Percentiles rank a stretch among this genome's conserved stretches.
These are phyloP conservation scores for Felis catus DNA, from an alignment of 2,113 vertebrate species.

Conservation along the genomic window F.catus_Fca126_mat1.0 CM031426.1:28784501-28785000, in stretches of 20 bases:
- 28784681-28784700: neutral
- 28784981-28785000: neutral
- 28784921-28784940: neutral
- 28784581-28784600: neutral
- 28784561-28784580: too few relatives aligned
- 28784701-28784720: neutral
- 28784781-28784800: neutral
- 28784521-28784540: neutral
- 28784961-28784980: too few relatives aligned
- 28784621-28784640: neutral
- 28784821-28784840: neutral
- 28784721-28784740: neutral
- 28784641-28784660: neutral
- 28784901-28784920: neutral
- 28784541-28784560: neutral
- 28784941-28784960: neutral
- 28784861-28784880: neutral
- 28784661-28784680: accelerated
- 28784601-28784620: neutral
- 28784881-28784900: neutral
- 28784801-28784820: neutral
- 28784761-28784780: neutral
- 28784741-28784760: neutral
- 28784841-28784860: neutral
- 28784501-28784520: neutral